Evolutionary conservation across 2,888 invertebrate species (phyloP).

Genomic region (Epinotia demarniana): DNA sequence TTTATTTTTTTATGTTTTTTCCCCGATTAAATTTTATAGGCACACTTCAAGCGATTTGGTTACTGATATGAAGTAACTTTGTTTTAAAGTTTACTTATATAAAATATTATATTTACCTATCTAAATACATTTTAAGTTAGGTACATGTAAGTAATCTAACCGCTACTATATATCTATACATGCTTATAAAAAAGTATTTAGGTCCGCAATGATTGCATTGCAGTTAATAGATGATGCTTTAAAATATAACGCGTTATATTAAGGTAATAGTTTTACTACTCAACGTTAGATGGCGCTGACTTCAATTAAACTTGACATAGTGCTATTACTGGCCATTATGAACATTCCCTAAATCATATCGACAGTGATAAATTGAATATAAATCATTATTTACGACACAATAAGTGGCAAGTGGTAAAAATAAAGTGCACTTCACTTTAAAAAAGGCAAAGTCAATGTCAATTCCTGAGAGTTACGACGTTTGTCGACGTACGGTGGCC

Average conservation of each 20-base stretch:
- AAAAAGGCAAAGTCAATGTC: not conserved
- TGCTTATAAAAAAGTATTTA: too few relatives aligned
- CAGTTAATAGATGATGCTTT: too few relatives aligned
- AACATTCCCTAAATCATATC: constrained; percentile 7
- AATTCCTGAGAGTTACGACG: not conserved
- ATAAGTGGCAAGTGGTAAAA: constrained; percentile 21
- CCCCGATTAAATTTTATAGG: too few relatives aligned
- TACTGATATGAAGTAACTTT: too few relatives aligned
- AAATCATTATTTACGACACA: constrained; percentile 8
- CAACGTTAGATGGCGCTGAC: constrained; percentile 33
- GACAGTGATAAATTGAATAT: constrained; percentile 16
- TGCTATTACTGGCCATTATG: not conserved
- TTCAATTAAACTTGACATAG: not conserved
- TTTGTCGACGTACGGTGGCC: not conserved
- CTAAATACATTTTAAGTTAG: too few relatives aligned
- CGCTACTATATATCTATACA: too few relatives aligned
- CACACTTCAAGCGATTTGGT: too few relatives aligned
- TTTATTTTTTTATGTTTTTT: too few relatives aligned
- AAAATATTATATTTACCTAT: too few relatives aligned
- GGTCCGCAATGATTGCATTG: too few relatives aligned
- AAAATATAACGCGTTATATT: not conserved
- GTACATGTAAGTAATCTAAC: too few relatives aligned
- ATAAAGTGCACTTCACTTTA: constrained; percentile 1
- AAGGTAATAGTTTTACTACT: constrained; percentile 26
- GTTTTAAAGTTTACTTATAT: too few relatives aligned